Percentiles rank a stretch among this genome's conserved stretches.
Conservation (phyloP, 1,140 invertebrate species). For the Eupristina koningsbergeri region DNA sequence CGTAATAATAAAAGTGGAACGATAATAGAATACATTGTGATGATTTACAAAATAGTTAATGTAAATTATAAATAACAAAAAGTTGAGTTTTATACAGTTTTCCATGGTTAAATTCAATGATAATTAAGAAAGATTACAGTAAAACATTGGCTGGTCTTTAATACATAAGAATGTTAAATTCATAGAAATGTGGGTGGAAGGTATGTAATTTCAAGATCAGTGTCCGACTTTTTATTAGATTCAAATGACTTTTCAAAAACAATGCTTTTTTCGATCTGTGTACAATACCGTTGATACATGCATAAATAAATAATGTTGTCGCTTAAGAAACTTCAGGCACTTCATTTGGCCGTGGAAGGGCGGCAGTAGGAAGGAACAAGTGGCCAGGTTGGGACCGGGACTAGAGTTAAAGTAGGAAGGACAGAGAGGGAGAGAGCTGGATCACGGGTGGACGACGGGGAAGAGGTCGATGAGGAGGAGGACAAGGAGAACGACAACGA, state of each 20-base stretch:
- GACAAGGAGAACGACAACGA: too few species aligned
- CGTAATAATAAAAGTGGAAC: too few species aligned
- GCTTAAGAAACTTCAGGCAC: conserved; percentile 33
- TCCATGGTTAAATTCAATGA: too few species aligned
- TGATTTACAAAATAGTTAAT: too few species aligned
- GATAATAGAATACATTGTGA: neutral
- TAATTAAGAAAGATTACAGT: too few species aligned
- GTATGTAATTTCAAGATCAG: neutral
- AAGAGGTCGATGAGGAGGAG: conserved; percentile 5
- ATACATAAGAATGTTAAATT: neutral
- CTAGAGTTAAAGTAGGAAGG: neutral
- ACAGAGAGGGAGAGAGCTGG: conserved; percentile 1
- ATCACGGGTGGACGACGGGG: neutral
- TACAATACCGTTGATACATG: conserved; percentile 46
- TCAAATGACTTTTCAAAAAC: neutral
- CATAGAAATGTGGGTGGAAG: neutral
- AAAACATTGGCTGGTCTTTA: too few species aligned
- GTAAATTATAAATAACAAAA: too few species aligned
- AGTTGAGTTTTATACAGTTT: too few species aligned
- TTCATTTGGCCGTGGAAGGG: conserved; percentile 41
- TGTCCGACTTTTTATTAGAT: neutral
- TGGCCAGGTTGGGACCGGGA: too few species aligned
- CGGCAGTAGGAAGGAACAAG: neutral
- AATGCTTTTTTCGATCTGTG: conserved; percentile 11
- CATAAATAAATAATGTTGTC: conserved; percentile 44